phyloP scores from a whole-genome alignment of 2,888 invertebrate genomes.

The Chloromyia formosa region DNA sequence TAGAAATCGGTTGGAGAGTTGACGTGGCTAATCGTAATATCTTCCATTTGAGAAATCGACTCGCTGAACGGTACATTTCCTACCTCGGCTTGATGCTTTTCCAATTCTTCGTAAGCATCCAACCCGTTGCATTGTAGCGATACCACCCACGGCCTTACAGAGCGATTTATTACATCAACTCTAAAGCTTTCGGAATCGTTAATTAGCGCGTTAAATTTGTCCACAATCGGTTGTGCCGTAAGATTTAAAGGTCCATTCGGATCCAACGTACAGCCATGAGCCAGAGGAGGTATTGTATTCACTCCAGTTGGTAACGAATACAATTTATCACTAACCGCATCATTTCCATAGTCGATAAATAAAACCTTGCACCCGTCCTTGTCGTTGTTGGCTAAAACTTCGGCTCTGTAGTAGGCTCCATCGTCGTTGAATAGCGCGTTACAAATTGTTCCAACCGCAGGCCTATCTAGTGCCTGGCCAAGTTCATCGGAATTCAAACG shows the following conservation, averaged over 20 bases:
- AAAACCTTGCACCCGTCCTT: slow-evolving; percentile 71
- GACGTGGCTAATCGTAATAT: slow-evolving; percentile 72
- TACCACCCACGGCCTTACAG: slow-evolving; percentile 66
- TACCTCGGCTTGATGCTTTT: slow-evolving; percentile 46
- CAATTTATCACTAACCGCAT: slow-evolving; percentile 68
- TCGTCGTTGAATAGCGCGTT: slow-evolving; percentile 74
- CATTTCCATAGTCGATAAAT: slow-evolving; percentile 77
- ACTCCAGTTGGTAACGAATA: slow-evolving; percentile 70
- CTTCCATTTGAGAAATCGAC: background rate
- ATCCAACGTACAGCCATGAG: slow-evolving; percentile 69
- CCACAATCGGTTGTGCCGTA: slow-evolving; percentile 57
- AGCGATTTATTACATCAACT: slow-evolving; percentile 22
- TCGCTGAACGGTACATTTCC: background rate
- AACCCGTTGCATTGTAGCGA: slow-evolving; percentile 69
- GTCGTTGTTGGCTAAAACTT: slow-evolving; percentile 67
- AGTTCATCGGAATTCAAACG: slow-evolving; percentile 64
- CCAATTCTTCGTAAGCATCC: slow-evolving; percentile 65
- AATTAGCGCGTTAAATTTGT: slow-evolving; percentile 42
- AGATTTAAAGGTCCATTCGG: slow-evolving; percentile 66
- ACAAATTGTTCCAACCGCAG: slow-evolving; percentile 67
- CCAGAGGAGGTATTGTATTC: slow-evolving; percentile 67
- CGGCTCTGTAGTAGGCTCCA: slow-evolving; percentile 73
- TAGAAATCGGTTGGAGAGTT: slow-evolving; percentile 78
- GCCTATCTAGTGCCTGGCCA: slow-evolving; percentile 57
- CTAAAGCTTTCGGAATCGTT: background rate